Conservation (phyloP, 2,888 invertebrate species). For the Hypomecis punctinalis region DNA sequence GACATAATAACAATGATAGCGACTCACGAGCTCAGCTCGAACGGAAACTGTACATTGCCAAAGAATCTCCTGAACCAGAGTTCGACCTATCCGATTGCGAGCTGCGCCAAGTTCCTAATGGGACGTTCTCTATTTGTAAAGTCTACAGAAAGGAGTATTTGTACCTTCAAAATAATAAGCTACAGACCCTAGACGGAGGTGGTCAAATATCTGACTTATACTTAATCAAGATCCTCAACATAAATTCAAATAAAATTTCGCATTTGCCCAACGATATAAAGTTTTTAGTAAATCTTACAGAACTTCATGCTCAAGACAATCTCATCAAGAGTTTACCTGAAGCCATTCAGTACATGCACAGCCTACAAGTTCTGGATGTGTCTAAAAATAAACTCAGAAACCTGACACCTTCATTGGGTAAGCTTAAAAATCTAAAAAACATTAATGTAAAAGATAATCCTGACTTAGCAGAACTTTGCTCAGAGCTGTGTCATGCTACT, state of each 20-base stretch:
- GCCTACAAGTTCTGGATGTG: constrained; percentile 88
- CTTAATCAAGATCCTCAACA: constrained; percentile 87
- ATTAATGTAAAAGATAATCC: constrained; percentile 87
- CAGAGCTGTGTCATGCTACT: constrained; percentile 87
- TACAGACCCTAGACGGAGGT: constrained; percentile 88
- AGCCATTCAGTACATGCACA: constrained; percentile 86
- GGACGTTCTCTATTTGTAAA: constrained; percentile 92
- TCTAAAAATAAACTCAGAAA: constrained; percentile 88
- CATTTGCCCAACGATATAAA: constrained; percentile 87
- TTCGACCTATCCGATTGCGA: constrained; percentile 93
- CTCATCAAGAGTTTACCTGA: constrained; percentile 88
- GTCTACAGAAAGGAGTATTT: constrained; percentile 91
- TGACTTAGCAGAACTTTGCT: constrained; percentile 85
- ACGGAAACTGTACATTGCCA: constrained; percentile 79
- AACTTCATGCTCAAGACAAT: constrained; percentile 91
- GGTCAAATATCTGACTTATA: constrained; percentile 89
- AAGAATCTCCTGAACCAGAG: constrained; percentile 91
- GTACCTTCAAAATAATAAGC: constrained; percentile 87
- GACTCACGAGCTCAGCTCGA: constrained; percentile 69
- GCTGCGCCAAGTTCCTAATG: constrained; percentile 89
- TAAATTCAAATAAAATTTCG: constrained; percentile 87
- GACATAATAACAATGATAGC: constrained; percentile 57
- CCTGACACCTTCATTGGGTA: constrained; percentile 87
- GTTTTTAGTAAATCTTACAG: constrained; percentile 88
- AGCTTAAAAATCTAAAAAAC: constrained; percentile 85